phyloP scores from a whole-genome alignment of 1,140 invertebrate species.

The Argopecten irradians region DNA sequence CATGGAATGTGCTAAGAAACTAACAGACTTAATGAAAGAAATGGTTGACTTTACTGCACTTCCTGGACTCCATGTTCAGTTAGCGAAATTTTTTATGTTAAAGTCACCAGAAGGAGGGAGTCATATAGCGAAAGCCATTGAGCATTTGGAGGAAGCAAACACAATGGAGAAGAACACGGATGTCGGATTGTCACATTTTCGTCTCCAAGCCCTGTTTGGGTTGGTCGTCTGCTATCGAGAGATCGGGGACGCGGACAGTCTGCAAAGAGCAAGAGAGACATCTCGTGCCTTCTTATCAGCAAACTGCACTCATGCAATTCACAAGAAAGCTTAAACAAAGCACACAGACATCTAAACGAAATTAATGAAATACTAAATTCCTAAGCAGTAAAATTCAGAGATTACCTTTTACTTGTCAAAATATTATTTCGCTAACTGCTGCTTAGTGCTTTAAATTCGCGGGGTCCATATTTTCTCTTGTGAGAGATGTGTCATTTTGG shows the following conservation, averaged over 20 bases:
- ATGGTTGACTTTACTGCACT: background rate
- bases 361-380: background rate
- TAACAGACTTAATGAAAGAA: background rate
- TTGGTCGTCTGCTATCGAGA: background rate
- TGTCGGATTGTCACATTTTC: background rate
- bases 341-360: background rate
- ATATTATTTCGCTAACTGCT: too few relatives aligned
- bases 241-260: background rate
- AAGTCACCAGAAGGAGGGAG: background rate
- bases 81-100: background rate
- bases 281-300: background rate
- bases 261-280: background rate
- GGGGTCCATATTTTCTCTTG: too few relatives aligned
- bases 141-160: background rate
- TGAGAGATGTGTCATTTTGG: too few relatives aligned
- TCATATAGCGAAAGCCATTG: background rate
- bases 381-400: too few relatives aligned
- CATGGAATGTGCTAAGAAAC: background rate
- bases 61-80: background rate
- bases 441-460: too few relatives aligned
- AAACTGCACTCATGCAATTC: background rate
- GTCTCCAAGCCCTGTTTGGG: background rate
- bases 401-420: too few relatives aligned
- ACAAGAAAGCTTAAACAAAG: background rate
- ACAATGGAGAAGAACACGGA: background rate